Percentiles rank a stretch among this genome's conserved stretches.
Evolutionary conservation across 23 tunicate genomes (phyloP).

Genomic region (Clavelina lepadiformis): DNA sequence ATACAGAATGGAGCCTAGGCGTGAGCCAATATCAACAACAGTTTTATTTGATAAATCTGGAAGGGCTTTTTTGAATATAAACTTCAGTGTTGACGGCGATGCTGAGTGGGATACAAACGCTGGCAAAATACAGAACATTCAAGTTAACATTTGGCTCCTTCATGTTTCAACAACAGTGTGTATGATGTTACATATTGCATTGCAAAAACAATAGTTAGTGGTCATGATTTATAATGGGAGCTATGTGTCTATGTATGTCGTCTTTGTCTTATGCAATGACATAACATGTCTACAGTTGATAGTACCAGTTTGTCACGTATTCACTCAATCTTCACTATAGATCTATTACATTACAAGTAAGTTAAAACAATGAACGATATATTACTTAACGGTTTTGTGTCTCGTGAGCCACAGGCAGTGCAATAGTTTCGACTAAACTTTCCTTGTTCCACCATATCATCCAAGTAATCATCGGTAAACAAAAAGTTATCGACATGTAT

Average conservation of each 20-base stretch:
- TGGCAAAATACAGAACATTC: slow-evolving; percentile 17
- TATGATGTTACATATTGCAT: too few species aligned
- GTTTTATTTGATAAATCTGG: slow-evolving; percentile 39
- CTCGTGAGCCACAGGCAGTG: slow-evolving; percentile 30
- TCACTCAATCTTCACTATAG: too few species aligned
- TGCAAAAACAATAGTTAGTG: too few species aligned
- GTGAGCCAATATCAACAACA: slow-evolving; percentile 45
- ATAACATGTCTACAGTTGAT: too few species aligned
- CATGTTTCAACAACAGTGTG: too few species aligned
- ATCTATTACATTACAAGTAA: too few species aligned
- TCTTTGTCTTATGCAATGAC: too few species aligned
- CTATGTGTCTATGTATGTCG: too few species aligned
- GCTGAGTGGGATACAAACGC: slow-evolving; percentile 58
- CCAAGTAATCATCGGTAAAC: slow-evolving; percentile 45
- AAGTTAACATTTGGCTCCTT: too few species aligned
- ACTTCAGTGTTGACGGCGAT: slow-evolving; percentile 12
- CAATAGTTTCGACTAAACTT: slow-evolving; percentile 67
- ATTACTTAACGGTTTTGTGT: slow-evolving; percentile 50
- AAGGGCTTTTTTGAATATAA: slow-evolving; percentile 25
- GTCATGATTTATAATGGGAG: too few species aligned
- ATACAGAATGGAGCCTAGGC: slow-evolving; percentile 47
- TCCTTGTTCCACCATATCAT: slow-evolving; percentile 36
- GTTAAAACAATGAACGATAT: too few species aligned
- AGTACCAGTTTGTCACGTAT: too few species aligned
- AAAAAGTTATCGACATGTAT: slow-evolving; percentile 50